Evolutionary conservation across 2,888 invertebrate species (phyloP), one percentile per base, ranked within the genome.

Genomic region (Leptinotarsa juncta): DNA sequence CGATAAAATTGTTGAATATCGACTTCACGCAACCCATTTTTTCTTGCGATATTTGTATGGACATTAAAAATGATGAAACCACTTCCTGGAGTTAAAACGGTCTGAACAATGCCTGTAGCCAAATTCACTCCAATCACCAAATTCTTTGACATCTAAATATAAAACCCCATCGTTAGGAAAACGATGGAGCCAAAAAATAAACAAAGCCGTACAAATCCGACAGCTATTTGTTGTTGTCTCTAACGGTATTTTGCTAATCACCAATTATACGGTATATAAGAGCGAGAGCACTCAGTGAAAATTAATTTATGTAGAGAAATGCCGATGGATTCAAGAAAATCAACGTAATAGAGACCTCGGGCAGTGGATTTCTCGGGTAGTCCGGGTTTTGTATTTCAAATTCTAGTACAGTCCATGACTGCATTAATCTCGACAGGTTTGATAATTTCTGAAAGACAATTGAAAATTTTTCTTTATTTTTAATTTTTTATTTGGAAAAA

Each of bases 241-340:
- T 32, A 18, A 15, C 16, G 26, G 14, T 26, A 62, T 62, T 62
- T 62, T 32, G 32, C 62, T 62, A 32, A 62, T 62, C 62, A 62
- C 62, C 62, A 62, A 62, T 62, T 62, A 62, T 26, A 15, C 32
- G 26, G 62, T 62, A 62, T 62, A 62, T 32, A 32, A 32, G 55
- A 57, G 32, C 62, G 62, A 32, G 32, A 32, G 32, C 62, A 26
- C 62, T 62, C 32, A 16, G 32, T 62, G 62, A 16, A 62, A 62
- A 62, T 32, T 62, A 62, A 62, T 62, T 62, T 32, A 26, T 16
- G 62, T 32, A 62, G 62, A 26, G 62, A 32, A 62, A 62, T 32
- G n/a, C 32, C 62, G 62, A 62, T 62, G 62, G 62, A 62, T 62
- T 62, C 32, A 32, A 26, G 62, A 62, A 62, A 62, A 62, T 62